Conservation (phyloP, 2,113 vertebrate species). For the Vidua chalybeata region DNA sequence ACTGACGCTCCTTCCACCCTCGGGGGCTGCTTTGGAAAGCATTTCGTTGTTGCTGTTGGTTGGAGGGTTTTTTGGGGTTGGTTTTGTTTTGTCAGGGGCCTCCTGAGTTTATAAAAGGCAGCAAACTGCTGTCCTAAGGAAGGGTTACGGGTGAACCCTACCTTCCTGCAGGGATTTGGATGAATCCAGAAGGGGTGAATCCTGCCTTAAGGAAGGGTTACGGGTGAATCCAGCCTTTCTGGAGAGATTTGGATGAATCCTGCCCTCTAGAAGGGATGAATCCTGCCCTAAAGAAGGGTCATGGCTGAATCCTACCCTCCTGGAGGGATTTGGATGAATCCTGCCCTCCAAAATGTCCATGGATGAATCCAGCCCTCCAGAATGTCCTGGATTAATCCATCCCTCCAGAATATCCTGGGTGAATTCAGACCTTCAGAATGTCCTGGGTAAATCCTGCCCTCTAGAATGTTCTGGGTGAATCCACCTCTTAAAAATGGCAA, state of each 20-base stretch:
- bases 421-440: not conserved
- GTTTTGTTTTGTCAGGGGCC: fast-evolving
- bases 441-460: fast-evolving
- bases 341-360: too few species aligned
- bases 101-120: not conserved
- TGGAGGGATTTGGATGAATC: not conserved
- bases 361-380: not conserved
- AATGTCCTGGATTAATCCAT: not conserved
- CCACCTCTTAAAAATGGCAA: not conserved
- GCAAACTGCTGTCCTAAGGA: not conserved
- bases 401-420: not conserved
- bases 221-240: not conserved
- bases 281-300: not conserved
- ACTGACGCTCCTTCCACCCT: fast-evolving
- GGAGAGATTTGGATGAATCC: not conserved
- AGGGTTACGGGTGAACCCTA: not conserved
- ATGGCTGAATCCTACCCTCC: not conserved
- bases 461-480: fast-evolving
- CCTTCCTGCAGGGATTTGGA: not conserved
- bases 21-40: not conserved
- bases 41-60: not conserved
- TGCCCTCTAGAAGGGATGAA: not conserved
- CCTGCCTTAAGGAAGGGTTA: not conserved
- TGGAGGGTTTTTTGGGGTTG: fast-evolving
- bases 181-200: not conserved